Conservation (phyloP, 2,888 invertebrate species). For the Beris chalybata region DNA sequence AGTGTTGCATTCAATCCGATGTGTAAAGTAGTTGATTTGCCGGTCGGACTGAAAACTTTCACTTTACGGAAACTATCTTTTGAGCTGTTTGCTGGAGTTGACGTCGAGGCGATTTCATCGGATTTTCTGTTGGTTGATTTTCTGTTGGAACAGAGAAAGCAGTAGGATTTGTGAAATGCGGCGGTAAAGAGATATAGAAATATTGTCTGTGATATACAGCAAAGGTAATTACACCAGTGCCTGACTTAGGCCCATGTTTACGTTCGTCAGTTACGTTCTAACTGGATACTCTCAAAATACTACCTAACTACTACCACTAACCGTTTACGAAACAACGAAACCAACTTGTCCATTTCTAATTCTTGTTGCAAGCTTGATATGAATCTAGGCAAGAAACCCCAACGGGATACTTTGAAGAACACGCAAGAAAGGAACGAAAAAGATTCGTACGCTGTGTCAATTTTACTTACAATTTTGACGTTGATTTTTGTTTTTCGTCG, state of each 20-base stretch:
- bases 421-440: conserved; percentile 23
- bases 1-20: conserved; percentile 48
- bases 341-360: conserved; percentile 49
- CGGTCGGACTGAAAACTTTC: conserved; percentile 50
- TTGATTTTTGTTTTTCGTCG: conserved; percentile 34
- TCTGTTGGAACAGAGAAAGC: no score
- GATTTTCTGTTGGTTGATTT: conserved; percentile 24
- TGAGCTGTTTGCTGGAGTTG: conserved; percentile 7
- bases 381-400: background rate
- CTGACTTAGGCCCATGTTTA: no score
- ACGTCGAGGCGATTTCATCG: conserved; percentile 1
- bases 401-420: background rate
- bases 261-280: no score
- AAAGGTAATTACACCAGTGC: no score
- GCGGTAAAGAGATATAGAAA: no score
- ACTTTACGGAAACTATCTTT: conserved; percentile 42
- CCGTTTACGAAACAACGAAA: conserved; percentile 50
- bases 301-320: conserved; percentile 37
- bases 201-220: no score
- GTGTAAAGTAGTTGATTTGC: conserved; percentile 48
- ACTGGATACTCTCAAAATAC: no score
- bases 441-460: background rate
- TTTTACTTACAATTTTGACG: conserved; percentile 46
- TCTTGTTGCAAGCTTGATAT: background rate
- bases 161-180: no score